Evolutionary conservation across 2,888 invertebrate species (phyloP), one percentile per base, ranked within the genome.

Genomic region (Calephelis perditalis): DNA sequence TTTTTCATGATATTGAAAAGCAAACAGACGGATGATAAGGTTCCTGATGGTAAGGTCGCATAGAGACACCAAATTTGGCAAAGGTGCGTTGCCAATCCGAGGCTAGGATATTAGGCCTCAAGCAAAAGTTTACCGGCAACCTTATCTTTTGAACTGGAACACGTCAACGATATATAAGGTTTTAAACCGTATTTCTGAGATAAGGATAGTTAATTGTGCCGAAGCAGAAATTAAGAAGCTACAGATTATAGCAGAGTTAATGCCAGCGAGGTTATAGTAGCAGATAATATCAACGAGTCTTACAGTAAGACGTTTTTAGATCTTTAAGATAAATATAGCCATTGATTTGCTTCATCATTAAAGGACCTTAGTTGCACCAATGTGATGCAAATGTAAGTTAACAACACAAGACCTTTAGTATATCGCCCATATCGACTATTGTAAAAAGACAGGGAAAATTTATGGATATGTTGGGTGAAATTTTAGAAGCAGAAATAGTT

Each of bases 401-500:
- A n/a, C 8, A n/a, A 37, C 12, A 56, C 40, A 40, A 56, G 7
- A 37, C 56, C 40, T 4, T 15, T 56, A 11, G 40, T 40, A 7
- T 56, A 56, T 56, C 56, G 56, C 26, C 56, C 56, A 0, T 71
- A 73, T 49, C 49, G 71, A 2, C 57, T 71, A 1, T 67, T 68
- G 1, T 63, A 66, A 46, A 11, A 62, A 0, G 69, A 71, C 56
- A 62, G 69, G 0, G 68, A 67, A 26, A 56, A 65, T 15, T 70
- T 70, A 3, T 62, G 69, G 59, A 36, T 1, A 69, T 70, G 67
- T 47, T 70, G 1, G 63, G 58, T 2, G 68, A 70, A n/a, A 67
- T 71, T 69, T 36, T 71, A 15, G 47, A 67, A 8, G 66, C 68
- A 0, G 68, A 66, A 0, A 67, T 70, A n/a, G 60, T 71, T 4